Evolutionary conservation across 2,113 vertebrate species (phyloP), one percentile per base, ranked within the genome.

Genomic region (Mola mola): DNA sequence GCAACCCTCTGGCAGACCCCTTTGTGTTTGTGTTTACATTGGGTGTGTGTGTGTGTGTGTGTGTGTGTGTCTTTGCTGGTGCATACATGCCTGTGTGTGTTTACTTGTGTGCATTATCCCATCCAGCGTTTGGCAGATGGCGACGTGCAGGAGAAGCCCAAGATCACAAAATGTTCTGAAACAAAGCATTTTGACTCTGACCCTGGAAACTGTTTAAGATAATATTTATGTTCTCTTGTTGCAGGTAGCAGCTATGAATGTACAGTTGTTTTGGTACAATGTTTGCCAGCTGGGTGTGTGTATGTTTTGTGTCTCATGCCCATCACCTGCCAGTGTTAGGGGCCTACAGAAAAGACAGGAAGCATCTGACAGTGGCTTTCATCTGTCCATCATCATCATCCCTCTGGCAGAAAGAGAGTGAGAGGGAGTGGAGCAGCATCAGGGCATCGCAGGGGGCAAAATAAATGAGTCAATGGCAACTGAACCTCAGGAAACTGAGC

Each of bases 401-500:
- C 29, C 0, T 51, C 26, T 11, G 50, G 56, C 22, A 25, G 31
- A 61, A 38, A 40, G 46, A 62, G 36, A 57, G 60, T 26, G 65
- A 44, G 53, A 57, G 60, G 50, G 34, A 56, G 57, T 67, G 69
- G 75, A 91, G 89, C 87, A 89, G 90, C 81, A 85, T 88, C 78
- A 79, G 68, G 76, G 83, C 71, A 71, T 55, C 31, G 61, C 55
- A 64, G 72, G 68, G 73, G 60, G 63, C 13, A 77, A 76, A 79
- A 72, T 57, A 58, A 70, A 65, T 40, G 57, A 76, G 51, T 79
- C 33, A 52, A 75, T 57, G 28, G 67, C 66, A 43, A 77, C 42
- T 69, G 63, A 55, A 71, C 58, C 69, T 66, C 62, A 79, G 76
- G 76, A 78, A 69, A 47, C 63, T 48, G 52, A 49, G 83, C 49